phyloP scores from a whole-genome alignment of 2,888 invertebrate species.

The Carterocephalus palaemon region DNA sequence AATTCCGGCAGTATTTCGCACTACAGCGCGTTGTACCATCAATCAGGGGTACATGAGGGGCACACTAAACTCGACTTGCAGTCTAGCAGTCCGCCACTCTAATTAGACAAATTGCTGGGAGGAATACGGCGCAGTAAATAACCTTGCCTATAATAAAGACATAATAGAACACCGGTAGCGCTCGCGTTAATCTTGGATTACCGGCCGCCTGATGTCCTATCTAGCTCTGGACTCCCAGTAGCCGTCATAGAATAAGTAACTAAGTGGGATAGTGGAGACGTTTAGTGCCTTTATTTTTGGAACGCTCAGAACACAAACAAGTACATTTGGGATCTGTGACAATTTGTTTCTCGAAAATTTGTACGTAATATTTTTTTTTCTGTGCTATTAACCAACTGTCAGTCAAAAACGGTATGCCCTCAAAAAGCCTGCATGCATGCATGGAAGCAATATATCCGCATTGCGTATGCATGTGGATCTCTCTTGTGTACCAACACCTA shows the following conservation, averaged over 20 bases:
- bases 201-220: constrained; percentile 50
- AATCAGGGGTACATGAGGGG: neutral
- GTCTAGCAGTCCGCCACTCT: neutral
- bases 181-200: constrained; percentile 69
- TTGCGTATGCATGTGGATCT: no score
- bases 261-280: no score
- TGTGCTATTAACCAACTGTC: no score
- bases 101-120: constrained; percentile 13
- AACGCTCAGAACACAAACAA: no score
- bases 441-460: no score
- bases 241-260: constrained; percentile 42
- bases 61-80: neutral
- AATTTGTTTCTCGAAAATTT: no score
- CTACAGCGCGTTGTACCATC: constrained; percentile 2
- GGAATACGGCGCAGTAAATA: constrained; percentile 4
- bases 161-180: constrained; percentile 55
- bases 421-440: no score
- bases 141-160: constrained; percentile 46
- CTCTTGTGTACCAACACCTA: no score
- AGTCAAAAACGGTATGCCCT: no score
- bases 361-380: no score
- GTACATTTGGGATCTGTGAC: no score
- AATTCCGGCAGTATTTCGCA: constrained; percentile 5
- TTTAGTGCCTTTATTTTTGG: no score
- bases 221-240: constrained; percentile 59